Percentiles rank a stretch among this genome's conserved stretches.
Evolutionary conservation across 1,140 invertebrate genomes (phyloP).

Genomic region (Protaetia brevitarsis): DNA sequence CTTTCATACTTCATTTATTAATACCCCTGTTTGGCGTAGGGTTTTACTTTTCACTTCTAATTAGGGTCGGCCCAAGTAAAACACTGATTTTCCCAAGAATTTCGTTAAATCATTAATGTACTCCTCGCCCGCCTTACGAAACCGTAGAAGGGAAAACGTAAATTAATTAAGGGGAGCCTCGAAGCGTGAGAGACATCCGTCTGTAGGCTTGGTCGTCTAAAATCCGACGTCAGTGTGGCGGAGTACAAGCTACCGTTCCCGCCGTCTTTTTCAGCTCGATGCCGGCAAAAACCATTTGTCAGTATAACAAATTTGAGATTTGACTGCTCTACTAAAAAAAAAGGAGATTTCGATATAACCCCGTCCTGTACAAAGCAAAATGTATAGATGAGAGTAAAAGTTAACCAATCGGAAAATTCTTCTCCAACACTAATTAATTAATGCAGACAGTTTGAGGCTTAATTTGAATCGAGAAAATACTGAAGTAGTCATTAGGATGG

Average conservation of each 20-base stretch:
- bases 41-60: constrained; percentile 4
- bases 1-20: constrained; percentile 3
- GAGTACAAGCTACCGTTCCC: no score
- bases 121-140: neutral
- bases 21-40: neutral
- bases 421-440: neutral
- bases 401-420: constrained; percentile 4
- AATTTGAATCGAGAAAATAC: neutral
- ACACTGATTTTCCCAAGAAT: constrained; percentile 12
- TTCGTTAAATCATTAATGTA: constrained; percentile 13
- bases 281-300: neutral
- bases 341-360: no score
- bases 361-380: no score
- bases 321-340: neutral
- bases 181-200: neutral
- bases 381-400: neutral
- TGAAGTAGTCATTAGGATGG: neutral
- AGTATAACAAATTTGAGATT: constrained; percentile 10
- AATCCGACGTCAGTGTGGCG: no score
- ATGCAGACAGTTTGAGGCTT: neutral
- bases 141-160: constrained; percentile 1
- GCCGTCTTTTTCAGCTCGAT: neutral
- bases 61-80: constrained; percentile 8
- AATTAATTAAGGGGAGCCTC: constrained; percentile 5
- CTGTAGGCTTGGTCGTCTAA: neutral